Conservation (phyloP, 2,113 vertebrate species). For the Polypterus senegalus region DNA sequence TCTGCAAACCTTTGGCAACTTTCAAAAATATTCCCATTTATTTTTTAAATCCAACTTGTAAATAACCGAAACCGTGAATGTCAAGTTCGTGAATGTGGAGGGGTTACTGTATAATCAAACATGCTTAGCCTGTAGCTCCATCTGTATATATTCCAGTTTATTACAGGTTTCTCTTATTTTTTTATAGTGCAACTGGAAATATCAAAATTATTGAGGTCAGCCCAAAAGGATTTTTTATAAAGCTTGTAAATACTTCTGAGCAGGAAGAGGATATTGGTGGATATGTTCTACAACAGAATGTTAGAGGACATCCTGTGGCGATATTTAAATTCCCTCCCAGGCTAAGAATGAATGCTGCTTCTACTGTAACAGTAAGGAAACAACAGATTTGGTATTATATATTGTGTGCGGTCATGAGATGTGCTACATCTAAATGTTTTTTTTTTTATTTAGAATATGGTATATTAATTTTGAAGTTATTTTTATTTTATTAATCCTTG, state of each 20-base stretch:
- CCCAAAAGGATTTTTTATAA: conserved; percentile 27
- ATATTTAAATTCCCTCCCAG: conserved; percentile 25
- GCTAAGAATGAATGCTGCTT: conserved; percentile 22
- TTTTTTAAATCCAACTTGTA: too few species aligned
- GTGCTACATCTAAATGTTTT: not conserved
- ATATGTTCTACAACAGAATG: conserved; percentile 34
- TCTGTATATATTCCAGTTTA: too few species aligned
- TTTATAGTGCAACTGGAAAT: conserved; percentile 31
- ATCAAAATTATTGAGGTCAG: conserved; percentile 35
- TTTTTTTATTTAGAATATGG: not conserved
- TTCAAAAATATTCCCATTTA: too few species aligned
- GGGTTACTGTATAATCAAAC: too few species aligned
- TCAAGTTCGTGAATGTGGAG: too few species aligned
- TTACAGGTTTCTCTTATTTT: not conserved
- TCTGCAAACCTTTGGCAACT: too few species aligned
- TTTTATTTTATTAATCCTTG: too few species aligned
- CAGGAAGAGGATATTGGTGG: conserved; percentile 34
- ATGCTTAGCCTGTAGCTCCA: too few species aligned
- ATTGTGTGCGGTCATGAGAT: too few species aligned
- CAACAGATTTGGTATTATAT: too few species aligned
- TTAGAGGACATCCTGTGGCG: conserved; percentile 21
- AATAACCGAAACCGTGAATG: too few species aligned
- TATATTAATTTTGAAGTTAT: too few species aligned
- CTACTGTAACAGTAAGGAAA: conserved; percentile 30
- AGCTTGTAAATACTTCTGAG: conserved; percentile 30